A percentile compares a stretch with the other conserved stretches of the same genome.
Conservation (phyloP, 1,140 invertebrate species). For the Microplitis mediator region DNA sequence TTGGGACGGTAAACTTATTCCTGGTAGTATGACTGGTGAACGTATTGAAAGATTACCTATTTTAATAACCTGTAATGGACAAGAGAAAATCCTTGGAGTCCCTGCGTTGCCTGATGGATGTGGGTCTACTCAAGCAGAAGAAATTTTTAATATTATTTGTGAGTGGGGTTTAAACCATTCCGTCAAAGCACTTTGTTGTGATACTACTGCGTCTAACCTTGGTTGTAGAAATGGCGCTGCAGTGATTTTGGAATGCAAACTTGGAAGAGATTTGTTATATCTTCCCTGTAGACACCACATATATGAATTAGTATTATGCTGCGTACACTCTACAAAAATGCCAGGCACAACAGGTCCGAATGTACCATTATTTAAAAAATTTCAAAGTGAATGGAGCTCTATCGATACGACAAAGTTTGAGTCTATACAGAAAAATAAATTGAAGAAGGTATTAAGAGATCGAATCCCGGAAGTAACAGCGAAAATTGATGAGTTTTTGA, state of each 20-base stretch:
- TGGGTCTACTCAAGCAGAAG: background rate
- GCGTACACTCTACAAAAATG: constrained; percentile 31
- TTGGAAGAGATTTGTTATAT: background rate
- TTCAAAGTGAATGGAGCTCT: constrained; percentile 37
- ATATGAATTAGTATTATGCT: constrained; percentile 37
- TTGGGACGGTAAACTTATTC: constrained; percentile 37
- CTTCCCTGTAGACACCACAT: constrained; percentile 44
- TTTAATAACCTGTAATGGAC: background rate
- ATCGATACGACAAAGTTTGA: constrained; percentile 36
- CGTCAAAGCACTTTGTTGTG: constrained; percentile 15
- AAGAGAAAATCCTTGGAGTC: background rate
- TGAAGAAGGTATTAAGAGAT: constrained; percentile 5
- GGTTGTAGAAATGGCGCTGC: constrained; percentile 4
- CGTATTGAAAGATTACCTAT: background rate
- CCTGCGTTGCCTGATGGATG: background rate
- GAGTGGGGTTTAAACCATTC: constrained; percentile 2
- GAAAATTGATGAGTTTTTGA: constrained; percentile 22
- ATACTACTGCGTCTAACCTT: constrained; percentile 11
- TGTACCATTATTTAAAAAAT: constrained; percentile 44
- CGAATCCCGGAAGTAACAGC: constrained; percentile 23
- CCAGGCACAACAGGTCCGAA: constrained; percentile 40
- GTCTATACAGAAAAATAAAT: constrained; percentile 20
- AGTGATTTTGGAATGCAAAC: background rate
- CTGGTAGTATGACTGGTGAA: background rate
- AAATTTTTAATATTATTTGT: background rate